Base-by-base conservation (phyloP, 2,888 invertebrate genomes). In the Fabriciana adippe region DNA sequence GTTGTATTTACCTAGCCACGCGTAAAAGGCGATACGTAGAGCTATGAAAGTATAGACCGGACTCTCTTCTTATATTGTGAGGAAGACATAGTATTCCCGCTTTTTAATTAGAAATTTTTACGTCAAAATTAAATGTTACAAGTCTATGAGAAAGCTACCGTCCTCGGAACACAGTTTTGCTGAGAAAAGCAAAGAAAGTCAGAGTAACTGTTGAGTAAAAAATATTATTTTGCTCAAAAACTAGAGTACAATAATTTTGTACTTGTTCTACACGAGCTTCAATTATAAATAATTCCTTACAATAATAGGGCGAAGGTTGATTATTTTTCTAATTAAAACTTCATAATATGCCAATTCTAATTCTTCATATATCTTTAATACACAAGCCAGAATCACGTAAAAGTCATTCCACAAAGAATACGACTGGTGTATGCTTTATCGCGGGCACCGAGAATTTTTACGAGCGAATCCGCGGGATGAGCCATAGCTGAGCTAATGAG, bases 1-100 rank as follows among this genome's bases (percentile, higher is more conserved):
- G 83, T 80, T 81, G 81, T 88, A 88, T 89, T 89, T 89, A 89
- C 89, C 87, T 89, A 88, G 86, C 79, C 79, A 78, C 85, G 83
- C 85, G 85, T 87, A 85, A 87, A 86, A 86, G 85, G 82, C 84
- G 81, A 83, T 85, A 82, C 74, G 65, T 78, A 87, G 87, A 83
- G 54, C 16, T 64, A 16, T 0, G 26, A 59, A 71, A 0, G 0
- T 3, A 1, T 76, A 84, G 84, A 86, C 6, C 35, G 26, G 68
- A 35, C 67, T 16, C 41, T 41, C 16, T 62, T 41, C 11, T 41
- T 41, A 41, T 11, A 41, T 41, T 11, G 35, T 41, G 11, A 41
- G 11, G 11, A 4, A 3, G 4, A 26, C 5, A 26, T 26, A 26
- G 4, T 4, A 26, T 26, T 26, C 5, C 26, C 4, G 4, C 4